Evolutionary conservation across 2,797 vertebrate species (phyloP), one percentile per base, ranked within the genome.

Genomic region (Cyprinodon diabolis): DNA sequence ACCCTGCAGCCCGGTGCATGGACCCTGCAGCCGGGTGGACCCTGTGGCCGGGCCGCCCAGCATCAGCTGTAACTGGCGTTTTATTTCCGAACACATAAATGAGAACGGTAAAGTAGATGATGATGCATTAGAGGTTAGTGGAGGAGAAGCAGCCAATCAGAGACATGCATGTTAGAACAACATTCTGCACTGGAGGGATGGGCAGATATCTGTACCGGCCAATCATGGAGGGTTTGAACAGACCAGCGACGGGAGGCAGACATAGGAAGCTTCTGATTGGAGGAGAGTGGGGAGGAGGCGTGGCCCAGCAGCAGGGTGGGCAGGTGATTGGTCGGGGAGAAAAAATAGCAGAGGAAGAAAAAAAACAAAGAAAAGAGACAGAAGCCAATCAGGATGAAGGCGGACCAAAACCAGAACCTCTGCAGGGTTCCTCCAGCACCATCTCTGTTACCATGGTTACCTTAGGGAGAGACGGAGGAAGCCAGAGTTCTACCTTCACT

Each of bases 211-310:
- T 96, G 93, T 98, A 99, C 97, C 97, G 97, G 96, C 96, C 96
- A 98, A 94, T 99, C 97, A 95, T 96, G 96, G 95, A 97, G 94
- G 91, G 95, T 96, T 96, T 99, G 97, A 93, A 99, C 96, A 94
- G 97, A 99, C 98, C 97, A 98, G 94, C 97, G 97, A 79, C 97
- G 97, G 89, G 95, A 95, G 94, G 95, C 95, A 94, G 95, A 97
- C 94, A 96, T 93, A 93, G 96, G 95, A 94, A 95, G 95, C 96
- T 97, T 98, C 97, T 97, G 96, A 94, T 95, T 93, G 93, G 90
- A 91, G 86, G 80, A 87, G 71, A 77, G 79, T 74, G 84, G 83
- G 80, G 82, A 79, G 88, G 78, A 87, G 89, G 89, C 70, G 90
- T 70, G 88, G 82, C 90, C 88, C 89, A 82, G 85, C 79, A 71